phyloP scores from a whole-genome alignment of 1,140 invertebrate species.

The Atta cephalotes region DNA sequence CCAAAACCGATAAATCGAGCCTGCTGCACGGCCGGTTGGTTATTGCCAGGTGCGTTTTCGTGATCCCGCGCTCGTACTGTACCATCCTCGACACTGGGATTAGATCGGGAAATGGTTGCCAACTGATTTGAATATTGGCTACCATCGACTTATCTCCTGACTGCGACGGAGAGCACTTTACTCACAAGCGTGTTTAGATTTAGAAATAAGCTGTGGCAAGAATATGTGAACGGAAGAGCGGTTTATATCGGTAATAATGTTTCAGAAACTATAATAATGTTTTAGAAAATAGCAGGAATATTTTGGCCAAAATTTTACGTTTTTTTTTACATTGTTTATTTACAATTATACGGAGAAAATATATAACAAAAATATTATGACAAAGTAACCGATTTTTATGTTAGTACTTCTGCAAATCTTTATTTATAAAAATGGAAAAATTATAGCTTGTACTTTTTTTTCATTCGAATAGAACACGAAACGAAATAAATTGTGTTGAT shows the following conservation, averaged over 20 bases:
- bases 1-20: constrained; percentile 75
- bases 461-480: neutral
- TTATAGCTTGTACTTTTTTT: neutral
- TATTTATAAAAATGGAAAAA: constrained; percentile 3
- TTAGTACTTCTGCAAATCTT: neutral
- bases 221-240: neutral
- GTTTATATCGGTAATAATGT: neutral
- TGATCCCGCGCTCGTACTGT: constrained; percentile 35
- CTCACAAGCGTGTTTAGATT: constrained; percentile 63
- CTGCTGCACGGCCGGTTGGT: constrained; percentile 35
- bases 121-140: constrained; percentile 77
- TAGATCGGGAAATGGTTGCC: constrained; percentile 75
- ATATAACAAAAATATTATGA: neutral
- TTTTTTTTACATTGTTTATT: neutral
- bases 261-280: neutral
- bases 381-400: neutral
- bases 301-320: neutral
- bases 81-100: constrained; percentile 60
- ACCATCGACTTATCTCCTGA: constrained; percentile 66
- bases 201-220: constrained; percentile 17
- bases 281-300: neutral
- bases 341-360: neutral
- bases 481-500: constrained; percentile 35
- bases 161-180: constrained; percentile 49
- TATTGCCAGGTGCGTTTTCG: constrained; percentile 72